Conservation (phyloP, 2,888 invertebrate genomes). For the Meteorus colon region DNA sequence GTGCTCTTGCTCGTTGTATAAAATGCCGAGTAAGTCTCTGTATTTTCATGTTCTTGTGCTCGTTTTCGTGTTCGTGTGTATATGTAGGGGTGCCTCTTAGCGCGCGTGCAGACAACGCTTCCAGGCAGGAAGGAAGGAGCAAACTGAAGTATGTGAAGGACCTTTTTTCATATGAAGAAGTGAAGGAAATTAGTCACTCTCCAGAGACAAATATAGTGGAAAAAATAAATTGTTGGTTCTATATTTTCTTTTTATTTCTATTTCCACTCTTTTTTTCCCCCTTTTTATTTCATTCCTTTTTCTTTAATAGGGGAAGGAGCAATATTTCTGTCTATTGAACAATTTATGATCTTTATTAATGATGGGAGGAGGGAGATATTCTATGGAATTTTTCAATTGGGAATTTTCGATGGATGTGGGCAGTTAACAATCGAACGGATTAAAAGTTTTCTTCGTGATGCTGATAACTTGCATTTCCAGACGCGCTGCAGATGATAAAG, state of each 20-base stretch:
- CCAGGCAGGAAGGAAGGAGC: slow-evolving; percentile 8
- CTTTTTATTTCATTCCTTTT: not conserved
- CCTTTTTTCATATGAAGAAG: not conserved
- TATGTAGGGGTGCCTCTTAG: not conserved
- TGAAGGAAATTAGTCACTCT: slow-evolving; percentile 13
- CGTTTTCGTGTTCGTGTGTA: not conserved
- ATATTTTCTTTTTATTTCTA: slow-evolving; percentile 1
- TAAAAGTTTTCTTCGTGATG: not conserved
- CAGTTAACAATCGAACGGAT: no score
- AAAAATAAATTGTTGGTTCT: not conserved
- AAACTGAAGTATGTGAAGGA: not conserved
- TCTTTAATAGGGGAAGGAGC: not conserved
- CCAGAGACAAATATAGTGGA: slow-evolving; percentile 8
- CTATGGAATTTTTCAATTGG: no score
- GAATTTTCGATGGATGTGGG: no score
- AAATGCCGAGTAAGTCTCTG: slow-evolving; percentile 16
- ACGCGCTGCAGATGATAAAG: not conserved
- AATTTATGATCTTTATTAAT: not conserved
- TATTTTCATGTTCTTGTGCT: not conserved
- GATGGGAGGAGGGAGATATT: not conserved
- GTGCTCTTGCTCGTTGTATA: slow-evolving; percentile 36
- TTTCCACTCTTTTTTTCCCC: not conserved
- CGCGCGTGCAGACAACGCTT: not conserved
- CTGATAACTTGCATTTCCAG: not conserved
- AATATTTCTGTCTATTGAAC: not conserved